These are phyloP conservation scores for Anoplolepis gracilipes DNA, from an alignment of 1,140 invertebrate genomes.

Conservation along the genomic window DNA sequence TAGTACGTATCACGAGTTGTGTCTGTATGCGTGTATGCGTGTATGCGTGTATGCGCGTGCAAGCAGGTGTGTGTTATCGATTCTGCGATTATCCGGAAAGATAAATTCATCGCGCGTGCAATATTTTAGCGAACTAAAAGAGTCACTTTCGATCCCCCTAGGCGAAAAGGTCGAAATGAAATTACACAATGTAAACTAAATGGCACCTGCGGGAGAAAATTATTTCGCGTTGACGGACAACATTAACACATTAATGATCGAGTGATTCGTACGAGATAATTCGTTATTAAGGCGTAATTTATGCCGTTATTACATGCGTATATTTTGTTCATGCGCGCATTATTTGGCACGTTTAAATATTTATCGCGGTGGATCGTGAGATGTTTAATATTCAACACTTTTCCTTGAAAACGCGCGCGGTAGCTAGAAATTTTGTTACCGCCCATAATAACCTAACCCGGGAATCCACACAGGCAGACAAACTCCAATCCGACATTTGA, in stretches of 20 bases:
- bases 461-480: background rate
- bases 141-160: background rate
- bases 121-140: background rate
- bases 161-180: background rate
- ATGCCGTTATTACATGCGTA: background rate
- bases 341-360: background rate
- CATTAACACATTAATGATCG: background rate
- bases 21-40: background rate
- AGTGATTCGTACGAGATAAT: background rate
- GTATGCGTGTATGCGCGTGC: no score
- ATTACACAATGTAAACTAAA: background rate
- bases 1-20: background rate
- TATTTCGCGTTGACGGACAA: background rate
- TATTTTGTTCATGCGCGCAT: background rate
- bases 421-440: background rate
- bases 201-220: background rate
- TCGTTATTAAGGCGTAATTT: background rate
- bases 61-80: background rate
- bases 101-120: background rate
- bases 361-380: background rate
- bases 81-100: slow-evolving; percentile 23
- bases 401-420: background rate
- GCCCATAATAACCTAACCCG: background rate
- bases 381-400: background rate
- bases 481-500: background rate